These are phyloP conservation scores for Nematopogon swammerdamellus DNA, from an alignment of 2,888 invertebrate genomes.

Conservation along the genomic window DNA sequence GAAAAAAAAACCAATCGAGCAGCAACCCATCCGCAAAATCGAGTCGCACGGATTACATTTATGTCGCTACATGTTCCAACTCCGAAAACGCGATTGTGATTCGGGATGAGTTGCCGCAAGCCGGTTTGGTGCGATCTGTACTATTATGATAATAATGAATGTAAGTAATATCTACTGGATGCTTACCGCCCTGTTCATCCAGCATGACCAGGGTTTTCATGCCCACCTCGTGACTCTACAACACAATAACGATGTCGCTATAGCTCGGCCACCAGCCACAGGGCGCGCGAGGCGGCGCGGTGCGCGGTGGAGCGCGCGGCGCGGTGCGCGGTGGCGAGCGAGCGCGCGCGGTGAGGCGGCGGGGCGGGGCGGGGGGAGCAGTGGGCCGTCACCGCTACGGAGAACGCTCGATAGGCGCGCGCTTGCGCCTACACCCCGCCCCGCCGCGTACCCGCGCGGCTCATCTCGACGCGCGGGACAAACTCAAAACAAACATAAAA, in stretches of 20 bases:
- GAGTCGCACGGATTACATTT: too few relatives aligned
- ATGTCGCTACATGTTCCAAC: too few relatives aligned
- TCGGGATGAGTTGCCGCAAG: constrained; percentile 37
- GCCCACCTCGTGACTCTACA: constrained; percentile 99
- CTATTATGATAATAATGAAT: constrained; percentile 29
- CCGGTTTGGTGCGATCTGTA: constrained; percentile 42
- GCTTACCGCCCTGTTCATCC: constrained; percentile 99
- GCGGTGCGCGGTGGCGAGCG: constrained; percentile 25
- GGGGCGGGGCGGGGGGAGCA: too few relatives aligned
- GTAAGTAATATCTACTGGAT: constrained; percentile 58
- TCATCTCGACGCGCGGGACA: background rate
- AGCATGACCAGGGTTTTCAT: constrained; percentile 99
- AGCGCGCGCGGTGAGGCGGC: constrained; percentile 6
- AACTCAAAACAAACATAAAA: background rate
- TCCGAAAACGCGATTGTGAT: constrained; percentile 32
- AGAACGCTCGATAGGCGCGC: constrained; percentile 10
- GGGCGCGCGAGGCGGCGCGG: constrained; percentile 9
- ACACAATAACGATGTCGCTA: constrained; percentile 62
- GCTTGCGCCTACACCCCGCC: constrained; percentile 20
- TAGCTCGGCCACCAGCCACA: constrained; percentile 48
- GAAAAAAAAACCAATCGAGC: background rate
- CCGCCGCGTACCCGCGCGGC: constrained; percentile 17
- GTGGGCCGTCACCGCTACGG: too few relatives aligned
- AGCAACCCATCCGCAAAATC: background rate
- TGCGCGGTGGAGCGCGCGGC: background rate